Conservation (phyloP, 1,140 invertebrate species). For the Mesaphorura yosii region DNA sequence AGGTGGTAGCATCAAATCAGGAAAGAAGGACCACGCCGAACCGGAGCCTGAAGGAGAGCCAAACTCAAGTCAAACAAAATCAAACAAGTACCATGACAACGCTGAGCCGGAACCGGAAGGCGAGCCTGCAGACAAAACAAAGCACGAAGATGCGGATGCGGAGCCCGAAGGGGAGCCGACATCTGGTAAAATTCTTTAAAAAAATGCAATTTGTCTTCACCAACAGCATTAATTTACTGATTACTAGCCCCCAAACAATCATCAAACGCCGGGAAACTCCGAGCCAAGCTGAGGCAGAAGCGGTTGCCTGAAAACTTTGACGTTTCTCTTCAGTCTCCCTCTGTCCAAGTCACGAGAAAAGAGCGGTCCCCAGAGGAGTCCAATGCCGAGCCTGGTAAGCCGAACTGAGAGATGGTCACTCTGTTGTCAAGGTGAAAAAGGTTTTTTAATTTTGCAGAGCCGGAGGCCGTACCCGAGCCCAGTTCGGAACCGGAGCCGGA, state of each 20-base stretch:
- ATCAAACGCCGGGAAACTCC: not conserved
- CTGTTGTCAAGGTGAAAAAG: not conserved
- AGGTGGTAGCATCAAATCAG: no score
- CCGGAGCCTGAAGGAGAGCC: slow-evolving; percentile 31
- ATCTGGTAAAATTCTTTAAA: slow-evolving; percentile 11
- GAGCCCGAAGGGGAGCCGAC: slow-evolving; percentile 13
- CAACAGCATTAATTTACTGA: not conserved
- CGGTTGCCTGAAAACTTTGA: no score
- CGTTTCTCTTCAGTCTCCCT: no score
- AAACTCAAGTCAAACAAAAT: slow-evolving; percentile 11
- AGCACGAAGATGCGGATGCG: not conserved
- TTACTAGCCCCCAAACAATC: not conserved
- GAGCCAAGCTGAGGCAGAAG: no score
- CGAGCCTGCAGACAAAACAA: slow-evolving; percentile 31
- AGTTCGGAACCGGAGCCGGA: slow-evolving; percentile 19
- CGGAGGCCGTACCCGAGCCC: slow-evolving; percentile 19
- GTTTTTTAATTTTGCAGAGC: not conserved
- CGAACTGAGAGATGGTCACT: not conserved
- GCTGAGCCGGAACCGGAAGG: slow-evolving; percentile 39
- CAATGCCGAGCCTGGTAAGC: no score
- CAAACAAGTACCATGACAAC: slow-evolving; percentile 31
- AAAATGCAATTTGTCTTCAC: not conserved
- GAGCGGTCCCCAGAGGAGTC: no score
- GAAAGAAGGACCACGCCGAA: slow-evolving; percentile 15
- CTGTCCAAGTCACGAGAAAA: no score